Evolutionary conservation across 2,888 invertebrate genomes (phyloP).

Genomic region (Acanthosepion lycidas): DNA sequence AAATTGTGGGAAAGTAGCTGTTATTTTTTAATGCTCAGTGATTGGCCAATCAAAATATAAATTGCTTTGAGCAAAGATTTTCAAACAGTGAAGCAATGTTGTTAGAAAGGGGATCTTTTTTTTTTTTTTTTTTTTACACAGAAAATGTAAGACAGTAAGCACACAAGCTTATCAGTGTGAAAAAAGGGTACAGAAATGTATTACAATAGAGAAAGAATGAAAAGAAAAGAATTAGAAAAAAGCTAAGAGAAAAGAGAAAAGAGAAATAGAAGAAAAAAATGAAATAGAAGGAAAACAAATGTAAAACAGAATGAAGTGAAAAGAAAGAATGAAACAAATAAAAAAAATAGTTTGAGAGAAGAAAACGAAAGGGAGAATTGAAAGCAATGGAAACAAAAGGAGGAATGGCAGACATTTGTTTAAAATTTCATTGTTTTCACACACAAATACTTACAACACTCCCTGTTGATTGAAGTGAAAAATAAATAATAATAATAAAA

Average conservation of each 20-base stretch:
- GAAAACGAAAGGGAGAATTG: background rate
- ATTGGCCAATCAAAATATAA: background rate
- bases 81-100: background rate
- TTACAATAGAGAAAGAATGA: background rate
- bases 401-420: background rate
- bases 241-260: background rate
- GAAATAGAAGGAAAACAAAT: background rate
- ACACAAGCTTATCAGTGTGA: background rate
- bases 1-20: background rate
- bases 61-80: background rate
- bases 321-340: background rate
- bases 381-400: background rate
- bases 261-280: background rate
- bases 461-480: background rate
- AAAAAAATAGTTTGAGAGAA: background rate
- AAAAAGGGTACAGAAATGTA: background rate
- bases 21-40: background rate
- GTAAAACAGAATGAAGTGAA: background rate
- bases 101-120: background rate
- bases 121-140: background rate
- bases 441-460: background rate
- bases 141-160: background rate
- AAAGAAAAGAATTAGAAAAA: background rate
- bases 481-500: background rate
- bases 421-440: slow-evolving; percentile 2